Conservation (phyloP, 2,797 vertebrate species). For the Notamacropus eugenii region DNA sequence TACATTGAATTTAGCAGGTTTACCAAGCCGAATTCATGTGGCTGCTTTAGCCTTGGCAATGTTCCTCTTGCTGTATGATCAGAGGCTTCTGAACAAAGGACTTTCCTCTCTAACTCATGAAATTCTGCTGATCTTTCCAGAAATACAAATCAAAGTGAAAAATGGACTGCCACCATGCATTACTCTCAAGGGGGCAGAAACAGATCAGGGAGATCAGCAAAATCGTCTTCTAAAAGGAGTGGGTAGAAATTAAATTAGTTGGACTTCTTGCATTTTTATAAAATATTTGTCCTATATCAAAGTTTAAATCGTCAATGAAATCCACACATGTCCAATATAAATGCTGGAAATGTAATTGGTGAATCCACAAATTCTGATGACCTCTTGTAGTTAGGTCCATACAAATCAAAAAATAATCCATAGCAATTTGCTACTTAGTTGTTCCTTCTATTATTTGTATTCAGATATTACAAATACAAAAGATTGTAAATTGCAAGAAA, state of each 20-base stretch:
- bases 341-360: conserved; percentile 60
- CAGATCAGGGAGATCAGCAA: conserved; percentile 68
- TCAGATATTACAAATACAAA: conserved; percentile 45
- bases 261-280: conserved; percentile 70
- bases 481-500: not conserved
- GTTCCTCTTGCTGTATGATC: conserved; percentile 22
- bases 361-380: conserved; percentile 66
- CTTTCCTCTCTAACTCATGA: conserved; percentile 43
- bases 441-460: conserved; percentile 64
- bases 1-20: conserved; percentile 17
- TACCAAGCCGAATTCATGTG: not conserved
- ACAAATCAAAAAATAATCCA: conserved; percentile 72
- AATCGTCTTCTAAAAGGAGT: conserved; percentile 62
- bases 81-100: conserved; percentile 18
- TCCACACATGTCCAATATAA: conserved; percentile 63
- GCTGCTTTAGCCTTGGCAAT: not conserved
- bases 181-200: conserved; percentile 44
- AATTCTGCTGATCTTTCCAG: conserved; percentile 73
- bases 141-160: conserved; percentile 77
- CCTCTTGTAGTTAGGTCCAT: conserved; percentile 52
- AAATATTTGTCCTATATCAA: conserved; percentile 69
- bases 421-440: conserved; percentile 70
- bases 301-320: conserved; percentile 67
- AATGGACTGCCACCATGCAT: conserved; percentile 64
- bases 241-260: conserved; percentile 73